Evolutionary conservation across 2,888 invertebrate genomes (phyloP).

Genomic region (Coenonympha arcania): DNA sequence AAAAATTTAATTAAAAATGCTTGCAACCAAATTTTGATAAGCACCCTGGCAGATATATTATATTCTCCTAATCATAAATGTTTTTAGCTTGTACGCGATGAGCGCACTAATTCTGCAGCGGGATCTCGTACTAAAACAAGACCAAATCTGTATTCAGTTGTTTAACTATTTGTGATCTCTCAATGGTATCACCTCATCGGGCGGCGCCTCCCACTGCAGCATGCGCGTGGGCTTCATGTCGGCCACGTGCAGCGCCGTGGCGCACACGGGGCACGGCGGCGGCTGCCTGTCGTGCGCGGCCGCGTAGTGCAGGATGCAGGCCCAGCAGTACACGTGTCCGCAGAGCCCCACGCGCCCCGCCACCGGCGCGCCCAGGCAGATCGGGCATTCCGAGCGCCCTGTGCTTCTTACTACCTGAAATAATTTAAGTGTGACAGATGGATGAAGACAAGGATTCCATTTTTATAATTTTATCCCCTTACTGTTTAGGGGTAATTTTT

Average conservation of each 20-base stretch:
- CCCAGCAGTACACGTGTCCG: slow-evolving; percentile 97
- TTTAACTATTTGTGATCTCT: not conserved
- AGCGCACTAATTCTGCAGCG: no score
- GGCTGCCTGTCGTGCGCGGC: slow-evolving; percentile 87
- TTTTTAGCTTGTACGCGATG: no score
- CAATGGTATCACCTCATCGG: slow-evolving; percentile 52
- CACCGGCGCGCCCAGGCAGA: slow-evolving; percentile 89
- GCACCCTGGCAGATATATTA: no score
- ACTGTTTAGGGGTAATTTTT: no score
- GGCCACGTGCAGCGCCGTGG: slow-evolving; percentile 82
- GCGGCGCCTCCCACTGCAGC: slow-evolving; percentile 56
- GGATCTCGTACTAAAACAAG: no score
- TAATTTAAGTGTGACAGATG: no score
- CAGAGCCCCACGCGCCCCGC: slow-evolving; percentile 95
- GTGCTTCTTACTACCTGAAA: slow-evolving; percentile 57
- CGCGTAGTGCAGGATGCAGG: slow-evolving; percentile 93
- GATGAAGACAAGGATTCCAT: no score
- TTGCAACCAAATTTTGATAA: no score
- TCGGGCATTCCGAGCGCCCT: slow-evolving; percentile 81
- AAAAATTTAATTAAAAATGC: no score
- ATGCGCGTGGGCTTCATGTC: slow-evolving; percentile 83
- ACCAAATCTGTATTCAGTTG: no score
- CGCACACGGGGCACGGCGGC: slow-evolving; percentile 91
- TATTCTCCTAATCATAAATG: no score
- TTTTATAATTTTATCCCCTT: no score